Evolutionary conservation across 2,888 invertebrate genomes (phyloP), one percentile per base, ranked within the genome.

Genomic region (Pocota personata): DNA sequence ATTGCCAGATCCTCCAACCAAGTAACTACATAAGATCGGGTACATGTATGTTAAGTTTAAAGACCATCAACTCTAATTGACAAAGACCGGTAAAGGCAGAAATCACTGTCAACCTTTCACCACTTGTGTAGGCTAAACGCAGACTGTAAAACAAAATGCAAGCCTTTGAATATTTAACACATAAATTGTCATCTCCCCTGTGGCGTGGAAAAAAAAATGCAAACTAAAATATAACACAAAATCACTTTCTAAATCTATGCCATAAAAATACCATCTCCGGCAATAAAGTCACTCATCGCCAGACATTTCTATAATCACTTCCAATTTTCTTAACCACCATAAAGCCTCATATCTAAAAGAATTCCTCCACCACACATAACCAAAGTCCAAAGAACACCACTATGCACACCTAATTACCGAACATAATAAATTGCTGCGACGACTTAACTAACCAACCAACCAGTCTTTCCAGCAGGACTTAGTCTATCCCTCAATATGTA

Each of bases 231-330:
- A 3, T 37, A 4, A 43, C 62, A 40, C 46, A 19, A 19, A 30
- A 4, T 27, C 21, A 30, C 72, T 78, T 69, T 60, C 40, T 48
- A 58, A 73, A 75, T 73, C 60, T 50, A 67, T 79, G 55, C 30
- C 79, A 83, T 79, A 79, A 79, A 75, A 79, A 73, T 82, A 86
- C 72, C 66, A 48, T 66, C 80, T 30, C 50, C 50, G 19, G 86
- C 86, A 77, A 76, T 86, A 86, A 86, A 80, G 82, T 86, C 76
- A 77, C 72, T 80, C 82, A 86, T 72, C 57, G 66, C 24, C 19
- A 55, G 82, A 87, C 88, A 88, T 88, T 87, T 88, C 87, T 87
- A 88, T 88, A 88, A 88, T 88, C 87, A 87, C 87, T 88, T 88
- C 79, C 88, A 88, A 88, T 88, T 88, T 88, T 77, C 87, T 83